Conservation (phyloP, 2,888 invertebrate genomes). For the Cynaeus angustus region DNA sequence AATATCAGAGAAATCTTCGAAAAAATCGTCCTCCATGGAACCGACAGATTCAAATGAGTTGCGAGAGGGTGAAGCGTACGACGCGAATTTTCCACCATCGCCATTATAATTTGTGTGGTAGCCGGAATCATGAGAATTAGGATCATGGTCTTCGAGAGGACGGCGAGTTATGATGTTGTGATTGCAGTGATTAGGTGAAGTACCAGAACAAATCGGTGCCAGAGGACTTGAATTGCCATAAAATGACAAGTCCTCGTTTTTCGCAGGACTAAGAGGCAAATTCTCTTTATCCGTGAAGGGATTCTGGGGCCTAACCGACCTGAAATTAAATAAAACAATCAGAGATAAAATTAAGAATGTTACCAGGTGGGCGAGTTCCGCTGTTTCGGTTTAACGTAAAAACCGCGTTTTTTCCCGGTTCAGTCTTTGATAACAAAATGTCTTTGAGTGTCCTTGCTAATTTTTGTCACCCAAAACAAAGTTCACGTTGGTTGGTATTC, state of each 20-base stretch:
- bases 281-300: conserved; percentile 65
- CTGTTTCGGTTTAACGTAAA: conserved; percentile 7
- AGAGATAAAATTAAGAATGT: too few relatives aligned
- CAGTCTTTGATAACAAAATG: neutral
- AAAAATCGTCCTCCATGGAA: conserved; percentile 79
- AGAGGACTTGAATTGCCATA: conserved; percentile 64
- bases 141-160: conserved; percentile 74
- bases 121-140: conserved; percentile 77
- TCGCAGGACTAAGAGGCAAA: conserved; percentile 61
- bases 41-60: conserved; percentile 73
- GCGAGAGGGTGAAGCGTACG: conserved; percentile 63
- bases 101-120: conserved; percentile 71
- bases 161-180: conserved; percentile 63
- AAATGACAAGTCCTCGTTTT: conserved; percentile 67
- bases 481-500: neutral
- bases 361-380: conserved; percentile 9
- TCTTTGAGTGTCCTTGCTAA: conserved; percentile 47
- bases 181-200: conserved; percentile 61
- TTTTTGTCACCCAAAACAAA: conserved; percentile 46
- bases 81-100: conserved; percentile 61
- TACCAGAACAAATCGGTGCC: conserved; percentile 57
- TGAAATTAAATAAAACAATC: conserved; percentile 11
- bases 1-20: conserved; percentile 78
- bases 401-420: conserved; percentile 20
- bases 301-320: conserved; percentile 25